Evolutionary conservation across 2,113 vertebrate genomes (phyloP).

Genomic region (Bufo bufo): DNA sequence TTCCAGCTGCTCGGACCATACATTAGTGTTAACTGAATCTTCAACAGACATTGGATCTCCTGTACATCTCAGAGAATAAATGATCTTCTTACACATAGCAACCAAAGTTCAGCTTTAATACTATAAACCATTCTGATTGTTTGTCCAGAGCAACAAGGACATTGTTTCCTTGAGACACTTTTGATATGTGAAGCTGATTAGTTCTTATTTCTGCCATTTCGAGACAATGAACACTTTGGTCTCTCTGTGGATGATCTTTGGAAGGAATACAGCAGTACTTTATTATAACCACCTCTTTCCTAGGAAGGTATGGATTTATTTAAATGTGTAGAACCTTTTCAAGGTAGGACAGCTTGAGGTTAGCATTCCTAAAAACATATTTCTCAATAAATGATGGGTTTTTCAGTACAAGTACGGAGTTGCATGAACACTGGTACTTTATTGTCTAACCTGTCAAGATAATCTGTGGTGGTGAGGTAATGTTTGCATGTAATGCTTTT

Average conservation of each 20-base stretch:
- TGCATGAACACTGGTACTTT: too few species aligned
- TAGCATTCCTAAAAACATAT: neutral
- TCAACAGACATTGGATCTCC: neutral
- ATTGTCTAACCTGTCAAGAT: neutral
- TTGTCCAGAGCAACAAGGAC: neutral
- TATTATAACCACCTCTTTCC: neutral
- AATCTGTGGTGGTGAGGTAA: neutral
- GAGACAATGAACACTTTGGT: neutral
- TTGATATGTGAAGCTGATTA: neutral
- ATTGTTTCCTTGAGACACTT: neutral
- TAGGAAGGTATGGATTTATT: neutral
- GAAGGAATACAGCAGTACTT: neutral
- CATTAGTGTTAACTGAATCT: neutral
- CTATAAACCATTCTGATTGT: neutral
- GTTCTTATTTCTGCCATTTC: neutral
- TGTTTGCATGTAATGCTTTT: neutral
- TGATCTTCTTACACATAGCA: neutral
- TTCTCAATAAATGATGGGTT: neutral
- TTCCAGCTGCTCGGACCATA: neutral
- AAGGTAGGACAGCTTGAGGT: neutral
- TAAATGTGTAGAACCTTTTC: neutral
- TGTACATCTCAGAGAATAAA: neutral
- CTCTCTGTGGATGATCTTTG: neutral
- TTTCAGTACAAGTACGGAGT: neutral
- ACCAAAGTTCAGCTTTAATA: neutral